phyloP scores from a whole-genome alignment of 2,113 vertebrate genomes.

The Eurystomus gularis region DNA sequence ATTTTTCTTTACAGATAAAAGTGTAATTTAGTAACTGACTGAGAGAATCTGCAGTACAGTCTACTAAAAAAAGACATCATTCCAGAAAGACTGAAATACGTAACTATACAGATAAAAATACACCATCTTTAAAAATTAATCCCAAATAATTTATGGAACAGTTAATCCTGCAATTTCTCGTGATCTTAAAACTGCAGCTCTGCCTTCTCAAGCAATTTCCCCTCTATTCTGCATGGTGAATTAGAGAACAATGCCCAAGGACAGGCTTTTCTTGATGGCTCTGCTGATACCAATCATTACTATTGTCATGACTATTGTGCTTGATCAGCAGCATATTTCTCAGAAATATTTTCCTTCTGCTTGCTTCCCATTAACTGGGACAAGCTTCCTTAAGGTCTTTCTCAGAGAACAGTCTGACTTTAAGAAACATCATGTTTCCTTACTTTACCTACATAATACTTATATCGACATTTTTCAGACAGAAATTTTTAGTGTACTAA shows the following conservation, averaged over 20 bases:
- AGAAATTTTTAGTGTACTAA: neutral
- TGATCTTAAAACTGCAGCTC: neutral
- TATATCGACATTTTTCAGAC: neutral
- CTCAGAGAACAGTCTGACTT: neutral
- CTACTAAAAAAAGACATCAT: neutral
- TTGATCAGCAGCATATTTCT: neutral
- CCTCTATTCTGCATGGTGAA: neutral
- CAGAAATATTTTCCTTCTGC: neutral
- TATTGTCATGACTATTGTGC: neutral
- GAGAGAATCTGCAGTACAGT: slow-evolving; percentile 17
- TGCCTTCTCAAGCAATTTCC: neutral
- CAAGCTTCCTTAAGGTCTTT: neutral
- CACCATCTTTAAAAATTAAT: neutral
- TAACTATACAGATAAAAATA: neutral
- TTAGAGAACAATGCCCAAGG: neutral
- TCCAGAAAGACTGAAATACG: neutral
- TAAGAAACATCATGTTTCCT: neutral
- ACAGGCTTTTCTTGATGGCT: neutral
- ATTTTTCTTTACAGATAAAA: slow-evolving; percentile 17
- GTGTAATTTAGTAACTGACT: slow-evolving; percentile 41
- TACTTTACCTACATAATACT: neutral
- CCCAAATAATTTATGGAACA: neutral
- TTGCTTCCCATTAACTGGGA: neutral
- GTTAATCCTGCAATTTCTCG: neutral
- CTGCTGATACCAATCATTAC: neutral